Base-by-base conservation (phyloP, 2,888 invertebrate species). In the Meandrusa payeni region DNA sequence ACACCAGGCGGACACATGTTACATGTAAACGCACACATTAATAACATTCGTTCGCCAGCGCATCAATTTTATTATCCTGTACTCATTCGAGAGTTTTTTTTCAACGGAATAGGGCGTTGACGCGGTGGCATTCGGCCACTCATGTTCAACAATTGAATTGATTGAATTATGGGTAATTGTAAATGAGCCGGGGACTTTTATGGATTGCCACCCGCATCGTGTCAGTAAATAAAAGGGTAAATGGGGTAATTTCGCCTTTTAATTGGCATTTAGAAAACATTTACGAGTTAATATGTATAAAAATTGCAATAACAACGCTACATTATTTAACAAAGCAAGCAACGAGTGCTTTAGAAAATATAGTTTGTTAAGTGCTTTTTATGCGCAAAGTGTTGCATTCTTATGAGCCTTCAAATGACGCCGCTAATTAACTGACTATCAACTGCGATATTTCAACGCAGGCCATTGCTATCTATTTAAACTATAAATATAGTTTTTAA, bases 161-260 rank as follows among this genome's bases (percentile, higher is more conserved):
- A 85, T 86, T 85, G 83, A 85, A 87, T 86, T 82, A 83, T 64
- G 64, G 69, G 72, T 77, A 80, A 83, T 83, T 80, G 67, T 64
- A 63, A 58, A 55, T 59, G 64, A 57, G 47, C 65, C 60, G 65
- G 64, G 69, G 4, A 66, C 26, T 22, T 38, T 83, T 76, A 83
- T 81, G 75, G 79, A 79, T 81, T 64, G 60, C 78, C 76, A 72
- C 86, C 86, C 85, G 85, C 76, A 86, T 86, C 70, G 68, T 1
- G 40, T 65, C 51, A 48, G 69, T 78, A 80, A 72, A 80, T 76
- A 73, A 61, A 57, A 67, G 69, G 61, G 42, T 41, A 28, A 41
- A 41, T 5, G 31, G 26, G 34, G 11, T 34, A 20, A 42, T 41
- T 40, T 26, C 19, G 33, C 6, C n/a, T 13, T 22, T 27, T 27